Evolutionary conservation across 2,888 invertebrate genomes (phyloP).

Genomic region (Ormyrus thymus): DNA sequence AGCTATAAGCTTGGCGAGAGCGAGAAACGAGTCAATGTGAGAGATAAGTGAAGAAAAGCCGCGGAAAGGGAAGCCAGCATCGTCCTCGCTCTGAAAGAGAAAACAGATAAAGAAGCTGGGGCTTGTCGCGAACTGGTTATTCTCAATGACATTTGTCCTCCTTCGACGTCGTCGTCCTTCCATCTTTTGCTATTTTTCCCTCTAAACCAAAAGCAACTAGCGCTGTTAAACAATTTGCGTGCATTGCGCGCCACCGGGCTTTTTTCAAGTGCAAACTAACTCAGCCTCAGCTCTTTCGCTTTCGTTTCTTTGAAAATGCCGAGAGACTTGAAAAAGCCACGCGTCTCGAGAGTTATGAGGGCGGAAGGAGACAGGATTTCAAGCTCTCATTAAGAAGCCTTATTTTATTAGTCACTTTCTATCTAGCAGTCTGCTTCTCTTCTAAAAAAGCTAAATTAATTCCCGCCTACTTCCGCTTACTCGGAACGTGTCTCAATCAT

Average conservation of each 20-base stretch:
- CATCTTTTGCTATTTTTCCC: not conserved
- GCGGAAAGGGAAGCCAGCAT: too few relatives aligned
- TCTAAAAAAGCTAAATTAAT: not conserved
- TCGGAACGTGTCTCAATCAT: not conserved
- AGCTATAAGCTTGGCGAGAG: too few relatives aligned
- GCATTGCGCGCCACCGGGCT: not conserved
- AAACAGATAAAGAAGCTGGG: slow-evolving; percentile 52
- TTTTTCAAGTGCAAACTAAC: slow-evolving; percentile 8
- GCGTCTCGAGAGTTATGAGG: slow-evolving; percentile 37
- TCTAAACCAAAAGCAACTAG: slow-evolving; percentile 20
- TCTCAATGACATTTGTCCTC: slow-evolving; percentile 38
- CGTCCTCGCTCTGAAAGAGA: slow-evolving; percentile 41
- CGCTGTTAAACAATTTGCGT: slow-evolving; percentile 25
- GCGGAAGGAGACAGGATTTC: slow-evolving; percentile 31
- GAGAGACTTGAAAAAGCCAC: slow-evolving; percentile 26
- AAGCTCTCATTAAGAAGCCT: slow-evolving; percentile 69
- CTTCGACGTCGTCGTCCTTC: slow-evolving; percentile 23
- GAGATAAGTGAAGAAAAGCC: not conserved
- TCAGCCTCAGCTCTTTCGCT: not conserved
- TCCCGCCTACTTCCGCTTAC: too few relatives aligned
- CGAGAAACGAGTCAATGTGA: slow-evolving; percentile 1
- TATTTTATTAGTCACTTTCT: slow-evolving; percentile 66
- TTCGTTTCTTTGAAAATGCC: slow-evolving; percentile 6
- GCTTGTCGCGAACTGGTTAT: slow-evolving; percentile 41
- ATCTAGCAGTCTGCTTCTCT: slow-evolving; percentile 24